These are phyloP conservation scores for Ivindomyrus marchei DNA, from an alignment of 2,113 vertebrate genomes.

Conservation along the genomic window DNA sequence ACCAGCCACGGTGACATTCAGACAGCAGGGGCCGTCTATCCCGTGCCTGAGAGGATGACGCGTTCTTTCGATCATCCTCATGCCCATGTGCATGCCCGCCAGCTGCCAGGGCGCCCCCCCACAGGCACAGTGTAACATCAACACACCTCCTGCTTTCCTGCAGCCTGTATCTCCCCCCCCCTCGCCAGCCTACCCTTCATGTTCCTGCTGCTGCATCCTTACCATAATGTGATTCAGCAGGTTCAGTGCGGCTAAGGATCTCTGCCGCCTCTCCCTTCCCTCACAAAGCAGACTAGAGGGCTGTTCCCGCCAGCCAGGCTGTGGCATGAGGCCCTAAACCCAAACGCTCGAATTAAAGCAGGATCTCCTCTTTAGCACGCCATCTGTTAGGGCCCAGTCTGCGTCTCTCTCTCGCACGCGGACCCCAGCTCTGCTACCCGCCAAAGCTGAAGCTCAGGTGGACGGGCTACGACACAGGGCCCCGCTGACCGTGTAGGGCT, in stretches of 20 bases:
- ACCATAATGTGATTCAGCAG: neutral
- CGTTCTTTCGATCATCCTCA: conserved; percentile 53
- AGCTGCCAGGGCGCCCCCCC: conserved; percentile 18
- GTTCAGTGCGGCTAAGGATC: neutral
- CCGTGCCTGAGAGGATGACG: conserved; percentile 52
- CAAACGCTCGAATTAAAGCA: neutral
- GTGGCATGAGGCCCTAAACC: neutral
- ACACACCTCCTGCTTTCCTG: conserved; percentile 24
- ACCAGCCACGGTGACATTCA: conserved; percentile 58
- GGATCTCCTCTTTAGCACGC: neutral
- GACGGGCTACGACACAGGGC: neutral
- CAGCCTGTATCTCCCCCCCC: neutral
- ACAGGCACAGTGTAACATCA: neutral
- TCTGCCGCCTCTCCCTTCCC: neutral
- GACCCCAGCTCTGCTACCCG: neutral
- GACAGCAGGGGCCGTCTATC: conserved; percentile 69
- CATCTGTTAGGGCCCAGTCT: neutral
- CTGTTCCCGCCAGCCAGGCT: neutral
- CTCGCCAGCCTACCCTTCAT: neutral
- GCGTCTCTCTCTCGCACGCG: neutral
- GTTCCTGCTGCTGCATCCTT: neutral
- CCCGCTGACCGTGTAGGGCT: neutral
- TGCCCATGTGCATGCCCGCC: conserved; percentile 34
- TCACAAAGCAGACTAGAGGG: neutral
- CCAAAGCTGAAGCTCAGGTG: neutral